Evolutionary conservation across 2,888 invertebrate genomes (phyloP), one percentile per base, ranked within the genome.

Genomic region (Phortica okadai): DNA sequence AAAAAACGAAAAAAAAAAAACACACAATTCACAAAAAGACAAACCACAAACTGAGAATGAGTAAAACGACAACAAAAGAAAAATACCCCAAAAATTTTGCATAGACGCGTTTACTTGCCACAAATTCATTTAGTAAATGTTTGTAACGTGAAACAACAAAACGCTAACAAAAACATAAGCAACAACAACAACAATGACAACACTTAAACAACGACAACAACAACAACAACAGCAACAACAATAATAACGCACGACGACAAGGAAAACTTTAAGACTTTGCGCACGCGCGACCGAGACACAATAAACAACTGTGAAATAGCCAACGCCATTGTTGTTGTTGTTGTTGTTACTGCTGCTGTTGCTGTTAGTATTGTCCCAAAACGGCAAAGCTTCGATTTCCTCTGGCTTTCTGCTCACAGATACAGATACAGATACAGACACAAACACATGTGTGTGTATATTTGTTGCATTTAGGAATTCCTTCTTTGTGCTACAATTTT

Each of bases 221-320:
- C 16, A 59, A 2, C 21, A 59, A 21, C 3, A 16, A 59, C 2
- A 16, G 7, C 2, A 59, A n/a, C 7, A 59, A 16, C 21, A 59
- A 21, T 8, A 16, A 59, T n/a, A 59, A n/a, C 7, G 14, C 33
- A 33, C 33, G 33, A 33, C 33, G 33, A 69, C 44, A 67, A 69
- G 25, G 6, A 44, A 70, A 70, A 70, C 16, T 45, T 70, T 33
- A 6, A 66, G 73, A 76, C 67, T 69, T 73, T 56, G 73, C 73
- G 76, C 76, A 78, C 74, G 76, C 78, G 76, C 73, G 67, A 25
- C 41, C 33, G 56, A 42, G 41, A n/a, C 56, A 33, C n/a, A 56
- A 72, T 72, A 67, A 44, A 44, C 66, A 44, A 44, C 66, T 42
- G 44, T 64, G 41, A 64, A 64, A 64, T 64, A 64, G 64, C 64